Base-by-base conservation (phyloP, 2,797 vertebrate species). In the Acrocephalus scirpaceus region DNA sequence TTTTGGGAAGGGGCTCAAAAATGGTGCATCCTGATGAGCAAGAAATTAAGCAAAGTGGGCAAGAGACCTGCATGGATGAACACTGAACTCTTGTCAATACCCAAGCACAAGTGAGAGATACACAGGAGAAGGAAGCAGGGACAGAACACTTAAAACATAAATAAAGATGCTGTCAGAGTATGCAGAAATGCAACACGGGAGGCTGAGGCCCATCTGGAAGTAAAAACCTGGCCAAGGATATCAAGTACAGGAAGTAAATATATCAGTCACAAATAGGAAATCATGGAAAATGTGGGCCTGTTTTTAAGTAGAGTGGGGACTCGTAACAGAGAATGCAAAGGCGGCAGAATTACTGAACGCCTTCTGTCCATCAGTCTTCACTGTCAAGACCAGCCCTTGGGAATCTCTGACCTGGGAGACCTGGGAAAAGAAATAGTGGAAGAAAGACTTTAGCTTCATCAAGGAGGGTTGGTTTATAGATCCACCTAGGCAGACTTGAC, bases 401-500 rank as follows among this genome's bases (percentile, higher is more conserved):
- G 7, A 32, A 50, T 29, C 22, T 69, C 32, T 48, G 48, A 14
- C 42, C 26, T 32, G 38, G 54, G 11, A 56, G 22, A 75, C 11
- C 26, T 44, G 36, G 16, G 27, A 50, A 44, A 32, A 48, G 22
- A 6, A 62, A 44, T 36, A 18, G 22, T 56, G 23, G 42, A 56
- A 54, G 7, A 21, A 81, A 62, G 19, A n/a, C 6, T 62, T 61
- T 4, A 0, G 2, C 27, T 44, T 62, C 0, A 0, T 57, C 16
- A n/a, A 18, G 44, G 27, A 82, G 9, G 32, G n/a, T n/a, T 57
- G 32, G 10, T 10, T 76, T 76, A 57, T 32, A 70, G 36, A 22
- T 57, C 16, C 16, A n/a, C 10, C 8, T 36, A 16, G 30, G 13
- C 9, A 42, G 69, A 17, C 26, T 7, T 70, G 32, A 9, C 9